phyloP scores from a whole-genome alignment of 2,797 vertebrate genomes.

The Gallirallus australis region DNA sequence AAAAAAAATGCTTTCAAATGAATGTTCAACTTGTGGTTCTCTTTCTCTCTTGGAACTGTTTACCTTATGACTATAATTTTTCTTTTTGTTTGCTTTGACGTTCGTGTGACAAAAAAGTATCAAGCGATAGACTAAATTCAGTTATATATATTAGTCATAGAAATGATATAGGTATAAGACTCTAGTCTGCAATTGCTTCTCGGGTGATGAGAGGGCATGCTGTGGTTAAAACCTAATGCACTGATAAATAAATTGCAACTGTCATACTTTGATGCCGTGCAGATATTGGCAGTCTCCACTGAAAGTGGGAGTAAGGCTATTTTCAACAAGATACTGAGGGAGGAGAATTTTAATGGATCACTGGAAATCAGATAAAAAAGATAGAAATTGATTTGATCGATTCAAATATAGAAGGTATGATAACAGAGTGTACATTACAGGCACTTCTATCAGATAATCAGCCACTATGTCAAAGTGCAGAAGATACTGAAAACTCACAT shows the following conservation, averaged over 20 bases:
- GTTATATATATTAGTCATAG: slow-evolving; percentile 43
- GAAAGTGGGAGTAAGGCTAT: not conserved
- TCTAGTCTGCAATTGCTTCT: slow-evolving; percentile 24
- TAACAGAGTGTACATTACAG: not conserved
- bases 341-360: not conserved
- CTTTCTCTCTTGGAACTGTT: not conserved
- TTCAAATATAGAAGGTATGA: not conserved
- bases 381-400: not conserved
- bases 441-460: slow-evolving; percentile 2
- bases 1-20: not conserved
- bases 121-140: slow-evolving; percentile 26
- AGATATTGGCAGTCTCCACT: slow-evolving; percentile 6
- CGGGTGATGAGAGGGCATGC: slow-evolving; percentile 34
- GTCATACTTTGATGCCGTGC: not conserved
- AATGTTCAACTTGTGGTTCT: not conserved
- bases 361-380: not conserved
- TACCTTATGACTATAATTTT: slow-evolving; percentile 40
- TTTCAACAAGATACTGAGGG: slow-evolving; percentile 21
- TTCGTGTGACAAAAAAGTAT: slow-evolving; percentile 39
- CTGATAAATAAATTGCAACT: slow-evolving; percentile 55
- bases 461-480: not conserved
- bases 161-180: slow-evolving; percentile 17
- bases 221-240: slow-evolving; percentile 46
- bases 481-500: not conserved
- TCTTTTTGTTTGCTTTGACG: slow-evolving; percentile 30